These are phyloP conservation scores for Cebidichthys violaceus DNA, from an alignment of 2,113 vertebrate species.

Conservation along the genomic window DNA sequence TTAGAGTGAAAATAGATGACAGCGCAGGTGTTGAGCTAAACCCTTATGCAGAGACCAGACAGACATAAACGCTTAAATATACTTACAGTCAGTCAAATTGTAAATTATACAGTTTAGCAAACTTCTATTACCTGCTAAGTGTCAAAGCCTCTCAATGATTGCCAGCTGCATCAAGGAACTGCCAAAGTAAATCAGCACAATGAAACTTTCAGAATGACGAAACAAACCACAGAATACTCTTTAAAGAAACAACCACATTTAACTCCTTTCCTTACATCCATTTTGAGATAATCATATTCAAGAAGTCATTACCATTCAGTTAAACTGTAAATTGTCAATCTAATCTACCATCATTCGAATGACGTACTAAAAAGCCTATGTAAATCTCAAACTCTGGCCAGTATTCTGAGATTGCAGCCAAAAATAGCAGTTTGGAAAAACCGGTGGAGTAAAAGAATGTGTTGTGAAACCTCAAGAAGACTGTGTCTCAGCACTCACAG, in stretches of 20 bases:
- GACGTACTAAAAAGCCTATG: slow-evolving; percentile 10
- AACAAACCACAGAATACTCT: slow-evolving; percentile 27
- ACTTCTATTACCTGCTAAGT: slow-evolving; percentile 43
- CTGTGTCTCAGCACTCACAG: slow-evolving; percentile 17
- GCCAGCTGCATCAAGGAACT: slow-evolving; percentile 45
- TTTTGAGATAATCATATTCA: slow-evolving; percentile 21
- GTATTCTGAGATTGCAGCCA: slow-evolving; percentile 49
- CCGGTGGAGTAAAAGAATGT: slow-evolving; percentile 45
- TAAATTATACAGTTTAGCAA: slow-evolving; percentile 50
- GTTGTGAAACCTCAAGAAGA: slow-evolving; percentile 49
- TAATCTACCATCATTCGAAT: slow-evolving; percentile 20
- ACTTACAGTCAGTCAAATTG: slow-evolving; percentile 50
- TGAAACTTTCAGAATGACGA: slow-evolving; percentile 28
- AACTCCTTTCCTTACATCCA: slow-evolving; percentile 16
- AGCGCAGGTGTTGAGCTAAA: slow-evolving; percentile 7
- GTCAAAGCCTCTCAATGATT: slow-evolving; percentile 18
- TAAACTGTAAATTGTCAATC: slow-evolving; percentile 27
- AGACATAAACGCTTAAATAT: slow-evolving; percentile 29
- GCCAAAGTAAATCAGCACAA: slow-evolving; percentile 49
- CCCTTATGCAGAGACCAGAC: slow-evolving; percentile 26
- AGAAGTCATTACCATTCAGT: slow-evolving; percentile 13
- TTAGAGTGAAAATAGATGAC: not conserved
- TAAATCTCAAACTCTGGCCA: slow-evolving; percentile 37
- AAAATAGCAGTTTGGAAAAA: slow-evolving; percentile 57
- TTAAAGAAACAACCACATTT: slow-evolving; percentile 18